These are phyloP conservation scores for Acleris laterana DNA, from an alignment of 2,888 invertebrate species.

Conservation along the genomic window DNA sequence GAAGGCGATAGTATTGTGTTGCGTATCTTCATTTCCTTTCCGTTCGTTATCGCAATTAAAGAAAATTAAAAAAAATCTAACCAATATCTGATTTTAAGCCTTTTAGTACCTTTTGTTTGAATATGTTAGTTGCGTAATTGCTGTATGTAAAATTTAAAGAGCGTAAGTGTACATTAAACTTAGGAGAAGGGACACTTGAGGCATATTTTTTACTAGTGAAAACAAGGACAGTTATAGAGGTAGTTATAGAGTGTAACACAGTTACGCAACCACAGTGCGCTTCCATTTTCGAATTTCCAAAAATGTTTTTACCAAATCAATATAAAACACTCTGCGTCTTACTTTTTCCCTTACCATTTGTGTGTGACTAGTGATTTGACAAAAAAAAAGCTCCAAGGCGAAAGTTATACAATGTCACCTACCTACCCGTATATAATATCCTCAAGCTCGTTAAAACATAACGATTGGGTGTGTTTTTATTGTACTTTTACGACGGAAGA, in stretches of 20 bases:
- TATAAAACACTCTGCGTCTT: no score
- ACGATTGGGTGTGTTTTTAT: conserved; percentile 79
- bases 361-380: no score
- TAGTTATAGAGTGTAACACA: no score
- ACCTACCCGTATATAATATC: conserved; percentile 71
- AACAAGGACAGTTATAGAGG: no score
- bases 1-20: neutral
- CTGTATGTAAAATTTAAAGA: no score
- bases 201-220: no score
- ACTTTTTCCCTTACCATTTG: no score
- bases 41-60: conserved; percentile 56
- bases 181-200: no score
- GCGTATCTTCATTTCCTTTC: conserved; percentile 61
- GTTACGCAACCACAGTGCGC: no score
- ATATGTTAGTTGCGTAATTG: neutral
- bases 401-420: conserved; percentile 14
- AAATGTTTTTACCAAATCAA: no score
- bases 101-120: neutral
- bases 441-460: conserved; percentile 75
- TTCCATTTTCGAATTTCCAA: no score
- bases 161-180: no score
- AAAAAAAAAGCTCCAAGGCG: conserved; percentile 3
- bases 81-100: conserved; percentile 8
- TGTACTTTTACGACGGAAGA: conserved; percentile 76
- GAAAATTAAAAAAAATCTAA: conserved; percentile 42